phyloP scores from a whole-genome alignment of 30 jellyfish, hydroid and myxozoan genomes.

The Pelagia noctiluca region DNA sequence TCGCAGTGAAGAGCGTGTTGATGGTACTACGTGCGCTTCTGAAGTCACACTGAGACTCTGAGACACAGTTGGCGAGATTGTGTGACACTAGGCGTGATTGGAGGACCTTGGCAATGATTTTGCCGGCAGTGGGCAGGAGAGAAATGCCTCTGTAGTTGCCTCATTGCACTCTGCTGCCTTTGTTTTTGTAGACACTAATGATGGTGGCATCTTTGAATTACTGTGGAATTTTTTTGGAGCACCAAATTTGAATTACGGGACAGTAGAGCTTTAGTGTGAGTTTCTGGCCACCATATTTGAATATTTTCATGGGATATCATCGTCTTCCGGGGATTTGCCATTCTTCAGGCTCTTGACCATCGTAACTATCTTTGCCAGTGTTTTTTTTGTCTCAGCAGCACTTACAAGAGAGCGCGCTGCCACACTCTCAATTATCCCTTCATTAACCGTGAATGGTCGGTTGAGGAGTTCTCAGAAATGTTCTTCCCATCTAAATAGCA shows the following conservation, averaged over 20 bases:
- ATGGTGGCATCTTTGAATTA: constrained; percentile 35
- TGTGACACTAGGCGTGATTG: constrained; percentile 35
- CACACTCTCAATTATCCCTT: too few relatives aligned
- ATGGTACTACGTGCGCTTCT: constrained; percentile 30
- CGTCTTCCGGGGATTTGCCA: constrained; percentile 67
- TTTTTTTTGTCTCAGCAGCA: too few relatives aligned
- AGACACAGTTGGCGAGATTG: constrained; percentile 3
- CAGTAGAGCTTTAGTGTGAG: not conserved
- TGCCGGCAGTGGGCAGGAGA: constrained; percentile 49
- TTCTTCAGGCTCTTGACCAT: too few relatives aligned
- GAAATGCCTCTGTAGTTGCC: constrained; percentile 65
- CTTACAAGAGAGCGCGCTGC: too few relatives aligned
- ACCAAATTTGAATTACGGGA: constrained; percentile 40
- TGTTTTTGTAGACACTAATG: constrained; percentile 33
- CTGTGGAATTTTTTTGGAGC: constrained; percentile 39
- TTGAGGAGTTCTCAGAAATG: too few relatives aligned
- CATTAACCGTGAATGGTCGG: too few relatives aligned
- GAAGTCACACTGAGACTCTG: constrained; percentile 73
- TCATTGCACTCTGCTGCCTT: constrained; percentile 49
- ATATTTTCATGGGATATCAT: constrained; percentile 15
- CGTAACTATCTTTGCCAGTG: too few relatives aligned
- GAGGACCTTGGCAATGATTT: constrained; percentile 29
- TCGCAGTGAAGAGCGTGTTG: constrained; percentile 43
- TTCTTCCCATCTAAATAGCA: too few relatives aligned
- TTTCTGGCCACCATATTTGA: constrained; percentile 9